phyloP scores from a whole-genome alignment of 2,797 vertebrate genomes.

The Neosilurus hyrtlii region DNA sequence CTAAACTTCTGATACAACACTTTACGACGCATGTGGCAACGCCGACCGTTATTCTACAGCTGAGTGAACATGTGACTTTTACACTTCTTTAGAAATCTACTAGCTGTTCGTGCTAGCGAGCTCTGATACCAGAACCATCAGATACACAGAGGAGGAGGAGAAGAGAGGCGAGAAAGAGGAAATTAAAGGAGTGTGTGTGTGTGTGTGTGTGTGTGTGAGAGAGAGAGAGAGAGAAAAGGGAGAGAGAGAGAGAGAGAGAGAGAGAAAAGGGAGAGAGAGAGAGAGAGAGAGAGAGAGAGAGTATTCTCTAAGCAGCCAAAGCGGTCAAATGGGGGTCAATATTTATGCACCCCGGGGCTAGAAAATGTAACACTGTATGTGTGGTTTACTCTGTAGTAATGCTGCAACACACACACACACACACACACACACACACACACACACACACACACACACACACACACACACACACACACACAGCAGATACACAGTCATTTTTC shows the following conservation, averaged over 20 bases:
- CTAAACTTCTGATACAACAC: too few relatives aligned
- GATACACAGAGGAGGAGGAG: not conserved
- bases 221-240: not conserved
- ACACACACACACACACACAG: slow-evolving; percentile 40
- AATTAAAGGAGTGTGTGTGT: slow-evolving; percentile 43
- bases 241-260: not conserved
- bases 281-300: not conserved
- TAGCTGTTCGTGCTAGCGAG: too few relatives aligned
- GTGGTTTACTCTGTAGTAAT: not conserved
- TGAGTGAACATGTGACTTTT: too few relatives aligned
- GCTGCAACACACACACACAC: too few relatives aligned
- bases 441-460: slow-evolving; percentile 5
- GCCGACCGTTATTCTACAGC: too few relatives aligned
- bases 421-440: slow-evolving; percentile 3
- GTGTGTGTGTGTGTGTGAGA: too few relatives aligned
- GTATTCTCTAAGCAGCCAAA: not conserved
- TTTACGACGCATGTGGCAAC: too few relatives aligned
- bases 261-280: too few relatives aligned
- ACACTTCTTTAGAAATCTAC: too few relatives aligned
- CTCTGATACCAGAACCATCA: too few relatives aligned
- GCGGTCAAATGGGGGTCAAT: slow-evolving; percentile 22
- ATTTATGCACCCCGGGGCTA: slow-evolving; percentile 36
- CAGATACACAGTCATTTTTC: slow-evolving; percentile 61
- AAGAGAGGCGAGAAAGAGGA: slow-evolving; percentile 4
- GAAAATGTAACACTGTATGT: not conserved